Evolutionary conservation across 2,797 vertebrate species (phyloP), one percentile per base, ranked within the genome.

Genomic region (Microctenopoma steveboyesi): DNA sequence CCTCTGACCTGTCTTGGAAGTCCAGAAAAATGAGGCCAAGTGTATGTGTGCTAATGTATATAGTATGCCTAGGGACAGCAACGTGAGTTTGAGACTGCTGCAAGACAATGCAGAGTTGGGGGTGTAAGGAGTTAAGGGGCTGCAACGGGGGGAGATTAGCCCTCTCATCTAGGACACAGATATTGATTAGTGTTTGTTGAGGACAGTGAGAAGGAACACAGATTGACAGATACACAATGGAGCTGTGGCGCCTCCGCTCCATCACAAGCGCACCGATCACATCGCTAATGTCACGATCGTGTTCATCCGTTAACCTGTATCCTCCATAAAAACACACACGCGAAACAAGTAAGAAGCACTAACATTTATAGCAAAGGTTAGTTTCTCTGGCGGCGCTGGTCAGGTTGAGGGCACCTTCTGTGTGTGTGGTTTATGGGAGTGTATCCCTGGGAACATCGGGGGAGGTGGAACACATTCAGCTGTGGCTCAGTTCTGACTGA

Each of bases 171-270:
- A 94, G 94, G 94, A 86, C 93, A 94, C 89, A 69, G 77, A 89
- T 95, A 95, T 95, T 92, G 94, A 95, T 95, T 93, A 88, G 86
- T 91, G 92, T 86, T 86, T 66, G 87, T 69, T n/a, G 71, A 85
- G 82, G 87, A 91, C 81, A 83, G 78, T 82, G 74, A 91, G 90
- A 91, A 76, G 86, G 80, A 91, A 92, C 87, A 51, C 76, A 69
- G 85, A 92, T 92, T 95, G 94, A 94, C 93, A 93, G 85, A 88
- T 45, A 70, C 85, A 94, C 93, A 93, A 92, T 86, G 78, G 72
- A 2, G 16, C 40, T 62, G 83, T 72, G 69, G 58, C 56, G 63
- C 82, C 72, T 76, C 58, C 33, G 67, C 30, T 69, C 72, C 78
- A 69, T 76, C 70, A 85, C 45, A 86, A 45, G 63, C 45, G 49